A percentile compares a stretch with the other conserved stretches of the same genome.
Evolutionary conservation across 2,797 vertebrate genomes (phyloP).

Genomic region (Mionectes olivaceus): DNA sequence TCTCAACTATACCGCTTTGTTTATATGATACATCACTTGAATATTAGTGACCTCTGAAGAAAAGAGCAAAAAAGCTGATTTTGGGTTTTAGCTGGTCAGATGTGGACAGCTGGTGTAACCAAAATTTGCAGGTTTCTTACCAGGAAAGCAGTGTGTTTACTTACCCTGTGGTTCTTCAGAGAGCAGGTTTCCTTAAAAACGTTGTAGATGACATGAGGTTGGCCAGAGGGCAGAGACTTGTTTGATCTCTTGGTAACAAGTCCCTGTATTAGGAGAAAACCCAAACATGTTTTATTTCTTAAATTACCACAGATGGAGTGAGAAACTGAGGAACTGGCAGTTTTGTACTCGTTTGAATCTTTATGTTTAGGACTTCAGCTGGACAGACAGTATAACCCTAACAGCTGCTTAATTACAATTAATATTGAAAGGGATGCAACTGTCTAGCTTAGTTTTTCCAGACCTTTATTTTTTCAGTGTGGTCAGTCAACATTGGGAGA

Average conservation of each 20-base stretch:
- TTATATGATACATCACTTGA: background rate
- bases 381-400: background rate
- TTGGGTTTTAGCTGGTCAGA: slow-evolving; percentile 4
- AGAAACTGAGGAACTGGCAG: background rate
- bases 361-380: background rate
- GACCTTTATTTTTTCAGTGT: background rate
- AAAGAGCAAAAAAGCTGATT: background rate
- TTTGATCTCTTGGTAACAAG: background rate
- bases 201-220: background rate
- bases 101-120: background rate
- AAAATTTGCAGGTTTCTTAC: background rate
- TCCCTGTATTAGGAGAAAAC: background rate
- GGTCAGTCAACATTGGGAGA: background rate
- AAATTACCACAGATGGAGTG: background rate
- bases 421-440: background rate
- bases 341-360: background rate
- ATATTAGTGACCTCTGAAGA: background rate
- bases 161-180: background rate
- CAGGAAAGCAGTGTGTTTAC: background rate
- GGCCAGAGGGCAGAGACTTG: background rate
- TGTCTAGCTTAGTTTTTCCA: background rate
- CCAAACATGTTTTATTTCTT: background rate
- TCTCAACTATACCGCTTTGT: background rate
- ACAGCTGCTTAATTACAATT: background rate
- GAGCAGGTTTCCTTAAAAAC: background rate